Evolutionary conservation across 2,888 invertebrate genomes (phyloP).

Genomic region (Epinotia brunnichana): DNA sequence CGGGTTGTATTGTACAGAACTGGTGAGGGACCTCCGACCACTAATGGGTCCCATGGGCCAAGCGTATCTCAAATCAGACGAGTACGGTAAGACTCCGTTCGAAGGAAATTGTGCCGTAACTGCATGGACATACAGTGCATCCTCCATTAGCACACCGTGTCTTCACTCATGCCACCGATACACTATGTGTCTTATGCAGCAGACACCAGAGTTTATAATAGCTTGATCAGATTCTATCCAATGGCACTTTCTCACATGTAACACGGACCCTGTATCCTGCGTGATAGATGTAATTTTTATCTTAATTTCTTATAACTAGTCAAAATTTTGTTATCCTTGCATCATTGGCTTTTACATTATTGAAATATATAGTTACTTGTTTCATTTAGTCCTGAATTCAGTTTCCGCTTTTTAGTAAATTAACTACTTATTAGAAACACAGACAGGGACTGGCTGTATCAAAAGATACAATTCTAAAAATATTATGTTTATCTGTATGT

Average conservation of each 20-base stretch:
- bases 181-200: conserved; percentile 69
- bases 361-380: conserved; percentile 6
- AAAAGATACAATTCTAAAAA: not conserved
- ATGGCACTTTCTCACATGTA: conserved; percentile 57
- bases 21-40: conserved; percentile 90
- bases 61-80: conserved; percentile 92
- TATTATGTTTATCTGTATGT: too few relatives aligned
- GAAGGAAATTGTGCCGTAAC: conserved; percentile 68
- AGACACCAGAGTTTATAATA: conserved; percentile 57
- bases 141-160: conserved; percentile 58
- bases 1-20: conserved; percentile 79
- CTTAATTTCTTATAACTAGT: not conserved
- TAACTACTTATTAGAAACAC: not conserved
- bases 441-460: not conserved
- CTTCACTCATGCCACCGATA: conserved; percentile 52
- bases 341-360: conserved; percentile 30
- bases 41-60: conserved; percentile 91
- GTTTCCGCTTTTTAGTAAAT: not conserved
- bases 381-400: not conserved
- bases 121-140: conserved; percentile 77
- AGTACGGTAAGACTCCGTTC: conserved; percentile 87
- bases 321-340: conserved; percentile 20
- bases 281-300: conserved; percentile 23
- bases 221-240: conserved; percentile 51
- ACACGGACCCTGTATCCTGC: conserved; percentile 50